Evolutionary conservation across 2,888 invertebrate genomes (phyloP).

Genomic region (Lysandra coridon): DNA sequence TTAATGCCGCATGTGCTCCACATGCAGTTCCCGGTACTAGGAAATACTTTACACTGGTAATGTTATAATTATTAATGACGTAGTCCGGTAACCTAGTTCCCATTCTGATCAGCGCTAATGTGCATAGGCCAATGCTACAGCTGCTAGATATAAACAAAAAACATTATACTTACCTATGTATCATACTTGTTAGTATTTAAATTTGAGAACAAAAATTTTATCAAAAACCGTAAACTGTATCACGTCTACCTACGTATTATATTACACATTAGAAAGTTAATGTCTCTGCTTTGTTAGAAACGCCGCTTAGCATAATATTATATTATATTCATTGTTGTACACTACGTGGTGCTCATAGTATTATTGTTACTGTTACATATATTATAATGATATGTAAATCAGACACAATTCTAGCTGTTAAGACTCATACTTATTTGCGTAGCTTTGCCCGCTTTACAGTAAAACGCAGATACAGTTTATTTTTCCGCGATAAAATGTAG

Average conservation of each 20-base stretch:
- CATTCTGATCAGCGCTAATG: neutral
- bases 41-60: neutral
- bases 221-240: neutral
- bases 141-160: too few species aligned
- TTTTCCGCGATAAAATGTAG: too few species aligned
- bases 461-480: too few species aligned
- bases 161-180: too few species aligned
- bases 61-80: neutral
- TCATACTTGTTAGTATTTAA: too few species aligned
- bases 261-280: conserved; percentile 2
- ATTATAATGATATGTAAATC: neutral
- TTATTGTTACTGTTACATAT: neutral
- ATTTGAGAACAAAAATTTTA: neutral
- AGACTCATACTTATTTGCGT: neutral
- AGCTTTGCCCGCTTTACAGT: too few species aligned
- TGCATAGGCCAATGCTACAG: neutral
- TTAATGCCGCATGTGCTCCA: neutral
- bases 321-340: conserved; percentile 2
- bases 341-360: neutral
- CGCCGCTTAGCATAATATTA: neutral
- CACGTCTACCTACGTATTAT: neutral
- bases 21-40: neutral
- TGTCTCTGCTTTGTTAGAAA: neutral
- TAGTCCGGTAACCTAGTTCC: neutral
- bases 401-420: neutral